Evolutionary conservation across 2,113 vertebrate genomes (phyloP), one percentile per base, ranked within the genome.

Genomic region (Urocynchramus pylzowi): DNA sequence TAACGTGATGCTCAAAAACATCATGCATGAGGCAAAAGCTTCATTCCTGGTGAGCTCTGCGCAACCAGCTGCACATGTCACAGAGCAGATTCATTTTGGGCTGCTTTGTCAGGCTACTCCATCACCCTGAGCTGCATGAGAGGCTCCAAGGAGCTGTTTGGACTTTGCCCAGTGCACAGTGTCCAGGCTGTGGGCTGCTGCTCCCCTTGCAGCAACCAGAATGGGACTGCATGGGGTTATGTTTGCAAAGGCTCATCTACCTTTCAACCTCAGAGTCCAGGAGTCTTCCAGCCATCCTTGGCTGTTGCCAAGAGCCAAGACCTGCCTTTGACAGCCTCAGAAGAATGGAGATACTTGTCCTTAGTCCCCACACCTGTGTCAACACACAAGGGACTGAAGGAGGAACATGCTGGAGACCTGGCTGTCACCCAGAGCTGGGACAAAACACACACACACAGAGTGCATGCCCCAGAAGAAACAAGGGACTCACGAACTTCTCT

Each of bases 201-300:
- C 50, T 41, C 20, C 28, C 30, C 53, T 70, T 67, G 30, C 54
- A 84, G 78, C 8, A 9, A 45, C 17, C 2, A 1, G 53, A 39
- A 60, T 1, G 2, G 23, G 19, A 39, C 35, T 59, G 31, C 70
- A 59, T 1, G 1, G 27, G 27, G 27, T 16, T 75, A 30, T 0
- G 0, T 16, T 45, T 61, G 19, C 75, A 49, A 83, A 80, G 44
- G 35, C 26, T 42, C 28, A 2, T 12, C 24, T 57, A 39, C 45
- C 22, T 27, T 70, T 78, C n/a, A 50, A 3, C 24, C 10, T 49
- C 67, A 37, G 45, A 77, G 50, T 35, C 18, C 64, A 57, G 50
- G 23, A 39, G 20, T 57, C 22, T 50, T 80, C n/a, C 75, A 52
- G 61, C 15, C 64, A 53, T 21, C 33, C 47, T 44, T 4, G 0